Conservation (phyloP, 2,797 vertebrate species). For the Erithacus rubecula region DNA sequence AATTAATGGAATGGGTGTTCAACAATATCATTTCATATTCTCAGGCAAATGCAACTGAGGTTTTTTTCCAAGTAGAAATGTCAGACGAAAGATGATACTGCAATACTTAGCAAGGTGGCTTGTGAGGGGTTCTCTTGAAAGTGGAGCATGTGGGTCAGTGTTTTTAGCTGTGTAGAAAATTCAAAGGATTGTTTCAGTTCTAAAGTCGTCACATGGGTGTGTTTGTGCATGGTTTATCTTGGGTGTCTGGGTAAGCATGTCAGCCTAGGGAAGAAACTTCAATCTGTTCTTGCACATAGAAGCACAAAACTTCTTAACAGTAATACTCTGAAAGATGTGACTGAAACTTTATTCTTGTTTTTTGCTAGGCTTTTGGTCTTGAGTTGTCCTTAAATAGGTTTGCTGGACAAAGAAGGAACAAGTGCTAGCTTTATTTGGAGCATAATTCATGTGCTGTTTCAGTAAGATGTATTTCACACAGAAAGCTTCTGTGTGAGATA, state of each 20-base stretch:
- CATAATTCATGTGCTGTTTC: not conserved
- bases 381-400: not conserved
- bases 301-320: not conserved
- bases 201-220: not conserved
- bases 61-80: not conserved
- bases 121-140: not conserved
- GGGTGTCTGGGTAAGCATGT: not conserved
- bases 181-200: not conserved
- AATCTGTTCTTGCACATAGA: not conserved
- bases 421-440: not conserved
- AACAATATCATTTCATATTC: not conserved
- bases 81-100: not conserved
- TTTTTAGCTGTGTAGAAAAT: not conserved
- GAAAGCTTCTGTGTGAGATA: not conserved
- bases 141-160: accelerated
- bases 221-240: not conserved
- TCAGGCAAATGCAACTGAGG: not conserved
- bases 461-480: not conserved
- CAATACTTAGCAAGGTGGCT: not conserved
- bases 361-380: not conserved
- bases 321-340: not conserved
- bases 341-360: not conserved
- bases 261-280: not conserved
- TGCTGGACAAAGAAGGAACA: not conserved
- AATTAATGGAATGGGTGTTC: not conserved